Evolutionary conservation across 2,797 vertebrate species (phyloP), one percentile per base, ranked within the genome.

Genomic region (Onychomys arenicola): DNA sequence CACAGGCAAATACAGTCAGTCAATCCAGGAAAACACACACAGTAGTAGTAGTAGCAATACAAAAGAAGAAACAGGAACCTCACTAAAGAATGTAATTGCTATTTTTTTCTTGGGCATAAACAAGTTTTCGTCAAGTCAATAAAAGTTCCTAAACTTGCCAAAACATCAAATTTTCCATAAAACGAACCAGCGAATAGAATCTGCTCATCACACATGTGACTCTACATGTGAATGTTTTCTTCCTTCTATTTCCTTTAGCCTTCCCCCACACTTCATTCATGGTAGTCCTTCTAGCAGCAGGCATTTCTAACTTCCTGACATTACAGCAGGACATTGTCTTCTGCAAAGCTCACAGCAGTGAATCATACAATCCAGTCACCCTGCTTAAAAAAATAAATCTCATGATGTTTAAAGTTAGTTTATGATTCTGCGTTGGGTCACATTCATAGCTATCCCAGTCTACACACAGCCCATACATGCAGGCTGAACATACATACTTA

Each of bases 61-160:
- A 49, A 90, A 37, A 61, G 11, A 67, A 90, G 52, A 76, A 87
- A 78, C 57, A 85, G 9, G 7, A 97, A 91, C 32, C 88, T 93
- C 5, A 69, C 67, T 93, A 17, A 80, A 76, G 83, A 93, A 46
- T 37, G 80, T 61, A 95, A 80, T 77, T 86, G 91, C 5, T 3
- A 40, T 34, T 95, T 9, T 9, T 90, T 92, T 57, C 25, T 84
- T 46, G 46, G 76, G 12, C 73, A 6, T 80, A 59, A 93, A 55
- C 40, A 90, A 95, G 2, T 78, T 84, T 13, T 67, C 7, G 61
- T 91, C 52, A 94, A 94, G 11, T 37, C 75, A 86, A 40, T 65
- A 1, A 84, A 83, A 14, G 6, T 65, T 96, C 61, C 21, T n/a
- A n/a, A 90, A 92, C n/a, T 71, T 84, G 25, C 16, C 27, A 69